phyloP scores from a whole-genome alignment of 2,797 vertebrate species.

The Holocentrus rufus region DNA sequence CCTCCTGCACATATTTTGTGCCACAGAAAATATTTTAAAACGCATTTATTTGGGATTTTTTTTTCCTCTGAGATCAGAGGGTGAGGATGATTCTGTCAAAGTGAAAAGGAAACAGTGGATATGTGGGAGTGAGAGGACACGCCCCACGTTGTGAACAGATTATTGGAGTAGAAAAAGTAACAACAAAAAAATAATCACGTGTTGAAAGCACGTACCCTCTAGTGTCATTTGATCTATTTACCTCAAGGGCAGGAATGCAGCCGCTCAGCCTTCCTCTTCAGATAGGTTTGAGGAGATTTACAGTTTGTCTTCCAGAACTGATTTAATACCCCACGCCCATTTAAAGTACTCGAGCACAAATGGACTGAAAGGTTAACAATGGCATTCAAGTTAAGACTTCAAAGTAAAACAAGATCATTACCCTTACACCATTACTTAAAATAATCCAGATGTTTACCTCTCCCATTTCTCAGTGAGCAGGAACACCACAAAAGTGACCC shows the following conservation, averaged over 20 bases:
- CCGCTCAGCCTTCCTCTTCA: background rate
- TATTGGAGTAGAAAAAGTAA: too few relatives aligned
- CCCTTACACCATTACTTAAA: background rate
- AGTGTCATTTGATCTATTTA: too few relatives aligned
- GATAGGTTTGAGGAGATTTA: background rate
- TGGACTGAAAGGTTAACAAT: constrained; percentile 11
- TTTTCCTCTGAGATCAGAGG: constrained; percentile 35
- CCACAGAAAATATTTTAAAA: constrained; percentile 1
- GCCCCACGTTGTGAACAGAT: too few relatives aligned
- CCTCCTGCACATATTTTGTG: constrained; percentile 22
- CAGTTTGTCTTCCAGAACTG: background rate
- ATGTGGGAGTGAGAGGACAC: too few relatives aligned
- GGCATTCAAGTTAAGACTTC: background rate
- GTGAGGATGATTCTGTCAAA: background rate
- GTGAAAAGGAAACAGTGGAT: constrained; percentile 15
- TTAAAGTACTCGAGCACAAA: constrained; percentile 9
- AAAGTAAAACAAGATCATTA: constrained; percentile 1
- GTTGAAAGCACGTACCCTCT: too few relatives aligned
- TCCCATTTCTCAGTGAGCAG: background rate
- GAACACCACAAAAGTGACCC: background rate
- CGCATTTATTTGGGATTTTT: constrained; percentile 40
- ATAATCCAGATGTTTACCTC: background rate
- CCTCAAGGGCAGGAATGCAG: too few relatives aligned
- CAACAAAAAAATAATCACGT: too few relatives aligned
- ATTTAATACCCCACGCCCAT: constrained; percentile 1